Percentiles rank a stretch among this genome's conserved stretches.
Conservation (phyloP, 1,140 invertebrate genomes). For the Leptonema lineaticorne region DNA sequence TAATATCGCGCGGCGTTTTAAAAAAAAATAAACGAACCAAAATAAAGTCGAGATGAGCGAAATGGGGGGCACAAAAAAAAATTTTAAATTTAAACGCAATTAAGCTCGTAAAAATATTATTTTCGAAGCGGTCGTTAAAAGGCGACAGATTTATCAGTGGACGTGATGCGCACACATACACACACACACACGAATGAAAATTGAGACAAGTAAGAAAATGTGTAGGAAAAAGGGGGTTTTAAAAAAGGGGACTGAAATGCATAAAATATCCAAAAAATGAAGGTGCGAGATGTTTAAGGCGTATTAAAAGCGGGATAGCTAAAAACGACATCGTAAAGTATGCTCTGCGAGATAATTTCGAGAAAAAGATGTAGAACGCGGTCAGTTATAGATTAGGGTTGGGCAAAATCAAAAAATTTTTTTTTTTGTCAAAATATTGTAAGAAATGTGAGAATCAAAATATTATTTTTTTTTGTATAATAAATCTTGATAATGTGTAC, state of each 20-base stretch:
- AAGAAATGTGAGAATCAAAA: too few relatives aligned
- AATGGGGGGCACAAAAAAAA: too few relatives aligned
- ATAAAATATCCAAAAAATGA: too few relatives aligned
- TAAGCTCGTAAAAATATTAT: slow-evolving; percentile 13
- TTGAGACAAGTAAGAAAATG: neutral
- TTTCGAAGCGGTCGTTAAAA: slow-evolving; percentile 9
- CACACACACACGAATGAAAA: too few relatives aligned
- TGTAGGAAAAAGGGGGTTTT: neutral
- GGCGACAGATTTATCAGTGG: slow-evolving; percentile 8
- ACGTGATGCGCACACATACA: neutral
- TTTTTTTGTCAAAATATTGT: too few relatives aligned
- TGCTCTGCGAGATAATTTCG: slow-evolving; percentile 5
- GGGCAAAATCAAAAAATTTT: too few relatives aligned
- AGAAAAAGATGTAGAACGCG: neutral
- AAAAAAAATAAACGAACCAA: too few relatives aligned
- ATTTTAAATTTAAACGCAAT: slow-evolving; percentile 2
- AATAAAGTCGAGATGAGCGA: too few relatives aligned
- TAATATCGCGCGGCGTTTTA: too few relatives aligned
- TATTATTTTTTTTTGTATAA: slow-evolving; percentile 4
- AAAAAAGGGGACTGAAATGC: neutral
- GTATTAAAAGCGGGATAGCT: neutral
- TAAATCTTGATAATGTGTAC: too few relatives aligned
- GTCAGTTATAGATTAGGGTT: too few relatives aligned
- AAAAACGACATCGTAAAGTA: neutral
- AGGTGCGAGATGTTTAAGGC: neutral